phyloP scores from a whole-genome alignment of 2,888 invertebrate species.

The Caenorhabditis afra region DNA sequence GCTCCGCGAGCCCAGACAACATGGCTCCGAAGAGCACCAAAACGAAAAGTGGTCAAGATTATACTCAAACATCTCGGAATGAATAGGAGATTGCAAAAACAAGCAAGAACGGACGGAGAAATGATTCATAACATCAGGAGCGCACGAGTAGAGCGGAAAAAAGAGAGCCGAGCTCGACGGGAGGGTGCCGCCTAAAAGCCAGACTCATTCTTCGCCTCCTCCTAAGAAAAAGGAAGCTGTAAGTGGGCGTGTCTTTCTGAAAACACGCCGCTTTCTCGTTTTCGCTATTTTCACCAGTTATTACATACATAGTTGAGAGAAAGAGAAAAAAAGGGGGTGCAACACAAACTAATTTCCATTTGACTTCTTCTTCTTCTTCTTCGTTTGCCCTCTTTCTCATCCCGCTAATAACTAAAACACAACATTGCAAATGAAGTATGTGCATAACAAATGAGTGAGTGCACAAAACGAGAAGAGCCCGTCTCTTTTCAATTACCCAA shows the following conservation, averaged over 20 bases:
- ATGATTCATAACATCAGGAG: too few species aligned
- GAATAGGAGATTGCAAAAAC: neutral
- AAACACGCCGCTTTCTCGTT: too few species aligned
- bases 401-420: slow-evolving; percentile 32
- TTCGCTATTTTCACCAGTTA: too few species aligned
- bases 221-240: too few species aligned
- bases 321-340: slow-evolving; percentile 18
- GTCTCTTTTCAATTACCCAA: slow-evolving; percentile 38
- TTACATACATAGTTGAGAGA: neutral
- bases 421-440: slow-evolving; percentile 6
- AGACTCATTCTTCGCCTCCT: too few species aligned
- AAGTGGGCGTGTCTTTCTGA: too few species aligned
- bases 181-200: too few species aligned
- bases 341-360: slow-evolving; percentile 45
- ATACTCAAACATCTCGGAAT: neutral
- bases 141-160: too few species aligned
- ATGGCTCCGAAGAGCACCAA: neutral
- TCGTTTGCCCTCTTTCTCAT: slow-evolving; percentile 19
- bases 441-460: slow-evolving; percentile 51
- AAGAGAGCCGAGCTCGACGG: too few species aligned
- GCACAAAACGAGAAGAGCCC: too few species aligned
- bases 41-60: neutral
- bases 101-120: too few species aligned
- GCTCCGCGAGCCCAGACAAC: neutral
- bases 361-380: slow-evolving; percentile 21